Evolutionary conservation across 2,797 vertebrate genomes (phyloP), one percentile per base, ranked within the genome.

Genomic region (Pseudopleuronectes americanus): DNA sequence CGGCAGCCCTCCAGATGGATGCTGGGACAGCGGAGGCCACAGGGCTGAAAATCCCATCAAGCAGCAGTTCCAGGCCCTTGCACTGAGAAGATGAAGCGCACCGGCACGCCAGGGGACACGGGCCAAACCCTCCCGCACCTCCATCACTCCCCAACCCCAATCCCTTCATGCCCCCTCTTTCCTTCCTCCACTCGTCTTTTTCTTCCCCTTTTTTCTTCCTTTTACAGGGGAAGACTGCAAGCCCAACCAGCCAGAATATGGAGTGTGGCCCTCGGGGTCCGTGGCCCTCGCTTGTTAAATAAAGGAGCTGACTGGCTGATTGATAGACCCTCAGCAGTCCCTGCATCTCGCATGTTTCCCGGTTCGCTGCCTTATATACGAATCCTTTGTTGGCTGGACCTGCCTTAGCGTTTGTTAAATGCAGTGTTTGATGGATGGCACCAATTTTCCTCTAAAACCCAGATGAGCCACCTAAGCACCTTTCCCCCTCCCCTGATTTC

Each of bases 241-340:
- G 87, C 79, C 90, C 93, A 95, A 94, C 92, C 92, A 94, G 92
- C 92, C 92, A 89, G 90, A 92, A 93, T 93, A 93, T 89, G 80
- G 82, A 87, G 87, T 89, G 81, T 82, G 87, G 92, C 92, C 95
- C 93, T 94, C 91, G 72, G 95, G 94, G 95, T 93, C 95, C 88
- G 82, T 92, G 94, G 91, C 93, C 95, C 90, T 93, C 85, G 81
- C 93, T 92, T 95, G 92, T 95, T 97, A 95, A 97, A 97, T 97
- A 96, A 97, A 96, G 95, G 94, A 96, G 88, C 87, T 88, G 93
- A 96, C 94, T 93, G 81, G 93, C 95, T 96, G 93, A 94, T 94
- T 94, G 94, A 95, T 94, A 93, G 94, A 93, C 91, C 93, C 93
- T 91, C 90, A 87, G 87, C 83, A 93, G 90, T 94, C 89, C 90